A percentile compares a stretch with the other conserved stretches of the same genome.
Conservation (phyloP, 2,113 vertebrate genomes). For the Lophochroa leadbeateri region DNA sequence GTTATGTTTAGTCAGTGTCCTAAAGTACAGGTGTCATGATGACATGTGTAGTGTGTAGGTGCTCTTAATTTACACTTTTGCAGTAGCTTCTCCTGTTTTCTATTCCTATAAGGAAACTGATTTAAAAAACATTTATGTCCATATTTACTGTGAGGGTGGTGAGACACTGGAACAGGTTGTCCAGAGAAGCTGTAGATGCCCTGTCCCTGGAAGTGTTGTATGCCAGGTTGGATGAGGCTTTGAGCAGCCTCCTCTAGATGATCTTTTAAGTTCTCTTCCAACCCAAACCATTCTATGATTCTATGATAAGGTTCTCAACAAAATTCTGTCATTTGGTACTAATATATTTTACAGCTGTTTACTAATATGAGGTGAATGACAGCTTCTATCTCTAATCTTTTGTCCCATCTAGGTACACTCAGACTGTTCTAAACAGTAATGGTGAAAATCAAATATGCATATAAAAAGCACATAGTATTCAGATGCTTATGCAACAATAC, state of each 20-base stretch:
- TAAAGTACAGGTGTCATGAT: not conserved
- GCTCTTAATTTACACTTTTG: not conserved
- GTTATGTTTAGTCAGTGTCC: no score
- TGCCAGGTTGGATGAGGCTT: not conserved
- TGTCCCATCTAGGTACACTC: not conserved
- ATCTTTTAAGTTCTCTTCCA: not conserved
- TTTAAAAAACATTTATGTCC: not conserved
- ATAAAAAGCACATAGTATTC: not conserved
- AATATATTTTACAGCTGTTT: not conserved
- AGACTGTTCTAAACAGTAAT: not conserved
- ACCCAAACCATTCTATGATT: not conserved
- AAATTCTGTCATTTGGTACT: not conserved
- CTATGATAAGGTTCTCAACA: not conserved
- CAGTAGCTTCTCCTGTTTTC: not conserved
- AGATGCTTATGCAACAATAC: not conserved
- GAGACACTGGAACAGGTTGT: not conserved
- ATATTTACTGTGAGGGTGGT: not conserved
- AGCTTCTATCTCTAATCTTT: not conserved
- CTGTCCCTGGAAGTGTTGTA: not conserved
- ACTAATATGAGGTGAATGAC: not conserved
- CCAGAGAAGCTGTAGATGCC: not conserved
- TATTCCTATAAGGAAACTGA: not conserved
- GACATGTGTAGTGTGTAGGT: not conserved
- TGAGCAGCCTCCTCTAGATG: not conserved
- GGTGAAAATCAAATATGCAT: not conserved